phyloP scores from a whole-genome alignment of 1,140 invertebrate genomes.

The Vanessa tameamea region DNA sequence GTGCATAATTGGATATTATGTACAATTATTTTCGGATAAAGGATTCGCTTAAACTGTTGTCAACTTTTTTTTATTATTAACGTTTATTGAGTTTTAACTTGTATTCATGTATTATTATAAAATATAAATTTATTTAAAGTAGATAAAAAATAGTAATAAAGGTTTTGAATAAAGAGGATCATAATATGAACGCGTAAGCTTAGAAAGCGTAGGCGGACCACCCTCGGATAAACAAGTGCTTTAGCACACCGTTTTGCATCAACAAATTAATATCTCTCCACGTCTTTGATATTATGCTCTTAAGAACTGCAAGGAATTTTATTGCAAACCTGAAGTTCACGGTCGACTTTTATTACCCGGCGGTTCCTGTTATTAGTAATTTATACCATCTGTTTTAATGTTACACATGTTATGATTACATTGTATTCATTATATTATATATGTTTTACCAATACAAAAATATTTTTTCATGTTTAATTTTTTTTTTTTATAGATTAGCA shows the following conservation, averaged over 20 bases:
- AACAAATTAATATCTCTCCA: slow-evolving; percentile 28
- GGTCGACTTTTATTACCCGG: slow-evolving; percentile 17
- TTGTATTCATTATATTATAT: background rate
- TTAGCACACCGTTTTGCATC: slow-evolving; percentile 30
- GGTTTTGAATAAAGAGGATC: background rate
- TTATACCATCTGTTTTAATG: background rate
- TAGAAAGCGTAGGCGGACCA: slow-evolving; percentile 32
- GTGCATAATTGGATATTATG: background rate
- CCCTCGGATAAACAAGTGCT: slow-evolving; percentile 34
- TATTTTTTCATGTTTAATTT: background rate
- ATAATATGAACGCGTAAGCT: slow-evolving; percentile 17
- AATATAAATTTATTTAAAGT: background rate
- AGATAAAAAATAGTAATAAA: background rate
- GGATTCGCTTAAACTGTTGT: background rate
- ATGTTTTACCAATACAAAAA: too few relatives aligned
- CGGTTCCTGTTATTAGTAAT: background rate
- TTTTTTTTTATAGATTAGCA: slow-evolving; percentile 44
- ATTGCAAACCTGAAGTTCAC: slow-evolving; percentile 32
- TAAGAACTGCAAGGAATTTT: slow-evolving; percentile 20
- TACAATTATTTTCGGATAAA: background rate
- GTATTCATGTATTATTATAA: background rate
- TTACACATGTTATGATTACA: background rate
- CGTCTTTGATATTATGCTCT: background rate
- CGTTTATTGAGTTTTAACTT: too few relatives aligned
- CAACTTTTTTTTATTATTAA: background rate